phyloP scores from a whole-genome alignment of 1,140 invertebrate genomes.

The Rhopalosiphum maidis region DNA sequence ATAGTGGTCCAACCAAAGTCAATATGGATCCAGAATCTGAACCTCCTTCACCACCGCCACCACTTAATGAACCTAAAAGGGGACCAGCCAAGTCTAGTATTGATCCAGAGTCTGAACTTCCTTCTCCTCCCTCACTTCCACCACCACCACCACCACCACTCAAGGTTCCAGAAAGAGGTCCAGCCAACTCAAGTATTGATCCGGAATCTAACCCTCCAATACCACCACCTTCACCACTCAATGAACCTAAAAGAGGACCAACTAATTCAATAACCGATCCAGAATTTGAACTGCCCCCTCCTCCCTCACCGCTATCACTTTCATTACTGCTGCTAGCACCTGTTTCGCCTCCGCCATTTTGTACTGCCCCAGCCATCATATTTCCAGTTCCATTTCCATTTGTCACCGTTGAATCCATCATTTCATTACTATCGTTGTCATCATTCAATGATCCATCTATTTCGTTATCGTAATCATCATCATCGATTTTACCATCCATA shows the following conservation, averaged over 20 bases:
- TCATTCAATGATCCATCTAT: neutral
- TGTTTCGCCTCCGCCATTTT: neutral
- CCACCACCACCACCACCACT: conserved; percentile 34
- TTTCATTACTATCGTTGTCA: neutral
- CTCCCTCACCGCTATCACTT: neutral
- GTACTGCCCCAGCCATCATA: neutral
- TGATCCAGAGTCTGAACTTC: neutral
- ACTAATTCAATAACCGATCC: neutral
- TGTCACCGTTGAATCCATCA: neutral
- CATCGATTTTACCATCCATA: neutral
- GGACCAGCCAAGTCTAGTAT: conserved; percentile 4
- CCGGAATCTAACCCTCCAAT: neutral
- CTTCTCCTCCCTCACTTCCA: neutral
- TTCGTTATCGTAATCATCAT: conserved; percentile 26
- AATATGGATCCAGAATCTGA: conserved; percentile 59
- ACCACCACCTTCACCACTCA: neutral
- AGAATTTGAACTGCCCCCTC: neutral
- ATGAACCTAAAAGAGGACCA: conserved; percentile 1
- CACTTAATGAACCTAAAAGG: conserved; percentile 33
- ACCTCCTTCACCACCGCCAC: conserved; percentile 46
- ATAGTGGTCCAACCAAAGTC: conserved; percentile 58
- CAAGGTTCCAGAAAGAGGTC: neutral
- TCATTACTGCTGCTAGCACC: neutral
- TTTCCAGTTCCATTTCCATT: neutral
- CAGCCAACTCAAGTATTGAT: neutral